Conservation (phyloP, 2,888 invertebrate species). For the Galerucella calmariensis region DNA sequence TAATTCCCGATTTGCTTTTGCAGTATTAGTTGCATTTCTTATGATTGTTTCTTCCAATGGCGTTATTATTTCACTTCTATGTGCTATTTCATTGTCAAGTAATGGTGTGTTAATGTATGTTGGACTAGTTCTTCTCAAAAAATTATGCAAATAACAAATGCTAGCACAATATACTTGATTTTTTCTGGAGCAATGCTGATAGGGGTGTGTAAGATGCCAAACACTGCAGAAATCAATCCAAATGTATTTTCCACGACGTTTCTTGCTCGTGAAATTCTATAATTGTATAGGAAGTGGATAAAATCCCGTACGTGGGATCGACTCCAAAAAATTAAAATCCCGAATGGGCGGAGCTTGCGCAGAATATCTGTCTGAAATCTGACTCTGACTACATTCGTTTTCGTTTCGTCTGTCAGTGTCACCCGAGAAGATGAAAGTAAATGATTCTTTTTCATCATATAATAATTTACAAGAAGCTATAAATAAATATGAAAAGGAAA, state of each 20-base stretch:
- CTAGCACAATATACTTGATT: constrained; percentile 23
- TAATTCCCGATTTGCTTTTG: constrained; percentile 9
- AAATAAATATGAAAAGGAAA: too few relatives aligned
- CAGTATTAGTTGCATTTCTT: constrained; percentile 4
- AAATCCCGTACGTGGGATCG: too few relatives aligned
- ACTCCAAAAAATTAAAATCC: too few relatives aligned
- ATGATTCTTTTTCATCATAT: too few relatives aligned
- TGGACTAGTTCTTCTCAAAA: constrained; percentile 14
- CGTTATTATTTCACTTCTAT: constrained; percentile 7
- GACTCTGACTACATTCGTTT: too few relatives aligned
- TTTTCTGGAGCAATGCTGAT: constrained; percentile 21
- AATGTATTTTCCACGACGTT: constrained; percentile 45
- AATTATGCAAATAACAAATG: constrained; percentile 25
- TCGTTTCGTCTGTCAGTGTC: too few relatives aligned
- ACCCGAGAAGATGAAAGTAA: too few relatives aligned
- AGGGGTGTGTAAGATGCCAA: constrained; percentile 42
- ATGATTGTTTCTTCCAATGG: constrained; percentile 13
- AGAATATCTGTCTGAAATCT: too few relatives aligned
- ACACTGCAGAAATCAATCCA: constrained; percentile 45
- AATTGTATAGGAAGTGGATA: constrained; percentile 31
- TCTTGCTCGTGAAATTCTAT: constrained; percentile 40
- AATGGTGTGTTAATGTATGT: not conserved
- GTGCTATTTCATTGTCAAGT: too few relatives aligned
- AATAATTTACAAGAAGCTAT: too few relatives aligned
- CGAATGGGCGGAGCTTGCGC: too few relatives aligned